A percentile compares a stretch with the other conserved stretches of the same genome.
Evolutionary conservation across 2,113 vertebrate species (phyloP).

Genomic region (Macquaria ambigua): DNA sequence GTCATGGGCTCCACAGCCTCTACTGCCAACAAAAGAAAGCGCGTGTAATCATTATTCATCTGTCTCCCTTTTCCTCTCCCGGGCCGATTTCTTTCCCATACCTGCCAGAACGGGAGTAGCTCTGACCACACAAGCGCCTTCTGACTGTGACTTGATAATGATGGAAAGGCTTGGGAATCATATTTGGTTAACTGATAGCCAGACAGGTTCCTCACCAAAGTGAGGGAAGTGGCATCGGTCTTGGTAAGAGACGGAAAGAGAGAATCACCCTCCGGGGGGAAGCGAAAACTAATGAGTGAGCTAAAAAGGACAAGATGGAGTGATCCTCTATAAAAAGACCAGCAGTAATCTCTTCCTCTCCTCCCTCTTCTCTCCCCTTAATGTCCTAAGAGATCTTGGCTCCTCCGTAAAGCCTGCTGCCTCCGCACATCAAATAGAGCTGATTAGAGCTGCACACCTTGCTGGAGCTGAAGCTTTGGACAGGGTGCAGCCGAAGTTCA

Average conservation of each 20-base stretch:
- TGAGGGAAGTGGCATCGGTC: slow-evolving; percentile 42
- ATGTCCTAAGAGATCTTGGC: slow-evolving; percentile 76
- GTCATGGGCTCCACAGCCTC: slow-evolving; percentile 39
- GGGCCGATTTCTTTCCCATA: slow-evolving; percentile 1
- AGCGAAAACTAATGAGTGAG: slow-evolving; percentile 76
- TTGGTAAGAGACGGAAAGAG: slow-evolving; percentile 58
- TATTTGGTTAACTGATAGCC: slow-evolving; percentile 58
- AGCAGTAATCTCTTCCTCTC: slow-evolving; percentile 74
- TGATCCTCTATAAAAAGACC: slow-evolving; percentile 81
- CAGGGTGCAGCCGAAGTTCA: slow-evolving; percentile 61
- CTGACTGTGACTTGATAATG: slow-evolving; percentile 32
- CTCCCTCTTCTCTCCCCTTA: slow-evolving; percentile 60
- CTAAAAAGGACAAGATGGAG: slow-evolving; percentile 82
- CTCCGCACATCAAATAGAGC: slow-evolving; percentile 66
- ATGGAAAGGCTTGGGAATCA: slow-evolving; percentile 16
- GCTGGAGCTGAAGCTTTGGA: slow-evolving; percentile 58
- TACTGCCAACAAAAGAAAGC: slow-evolving; percentile 49
- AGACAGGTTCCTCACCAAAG: slow-evolving; percentile 50
- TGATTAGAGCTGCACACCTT: slow-evolving; percentile 75
- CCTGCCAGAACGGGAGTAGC: slow-evolving; percentile 32
- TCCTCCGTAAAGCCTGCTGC: slow-evolving; percentile 65
- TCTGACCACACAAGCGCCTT: slow-evolving; percentile 31
- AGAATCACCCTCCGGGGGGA: slow-evolving; percentile 51
- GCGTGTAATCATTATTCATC: slow-evolving; percentile 67
- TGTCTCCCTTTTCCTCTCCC: slow-evolving; percentile 33